Evolutionary conservation across 1,140 invertebrate species (phyloP).

Genomic region (Conus betulinus): DNA sequence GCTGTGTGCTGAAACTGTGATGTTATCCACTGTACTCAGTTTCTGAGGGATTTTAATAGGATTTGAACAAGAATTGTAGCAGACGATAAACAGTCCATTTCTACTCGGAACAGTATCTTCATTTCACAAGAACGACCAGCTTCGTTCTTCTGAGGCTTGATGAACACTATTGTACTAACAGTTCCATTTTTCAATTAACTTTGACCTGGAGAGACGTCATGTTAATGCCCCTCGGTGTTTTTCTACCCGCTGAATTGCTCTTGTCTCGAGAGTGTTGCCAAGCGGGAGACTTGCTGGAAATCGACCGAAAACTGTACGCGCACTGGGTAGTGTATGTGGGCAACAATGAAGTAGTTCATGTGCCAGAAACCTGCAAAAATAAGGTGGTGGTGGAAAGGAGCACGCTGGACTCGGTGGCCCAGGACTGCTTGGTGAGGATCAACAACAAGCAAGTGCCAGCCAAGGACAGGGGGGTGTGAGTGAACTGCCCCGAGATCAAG

Average conservation of each 20-base stretch:
- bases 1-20: too few species aligned
- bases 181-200: background rate
- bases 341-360: slow-evolving; percentile 61
- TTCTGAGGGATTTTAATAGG: too few species aligned
- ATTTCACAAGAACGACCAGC: too few species aligned
- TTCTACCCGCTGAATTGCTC: slow-evolving; percentile 21
- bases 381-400: slow-evolving; percentile 51
- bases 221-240: slow-evolving; percentile 29
- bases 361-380: slow-evolving; percentile 50
- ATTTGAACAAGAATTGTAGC: too few species aligned
- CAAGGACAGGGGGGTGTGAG: slow-evolving; percentile 56
- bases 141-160: too few species aligned
- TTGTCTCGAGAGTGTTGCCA: slow-evolving; percentile 6
- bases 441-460: slow-evolving; percentile 68
- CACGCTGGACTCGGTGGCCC: slow-evolving; percentile 51
- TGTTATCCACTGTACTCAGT: too few species aligned
- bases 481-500: slow-evolving; percentile 54
- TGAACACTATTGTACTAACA: too few species aligned
- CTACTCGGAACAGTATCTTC: too few species aligned
- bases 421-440: slow-evolving; percentile 60
- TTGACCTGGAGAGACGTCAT: background rate
- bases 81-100: too few species aligned
- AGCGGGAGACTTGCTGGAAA: slow-evolving; percentile 67
- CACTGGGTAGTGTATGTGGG: slow-evolving; percentile 72
- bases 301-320: slow-evolving; percentile 64